A percentile compares a stretch with the other conserved stretches of the same genome.
Evolutionary conservation across 2,113 vertebrate genomes (phyloP).

Genomic region (Apus apus): DNA sequence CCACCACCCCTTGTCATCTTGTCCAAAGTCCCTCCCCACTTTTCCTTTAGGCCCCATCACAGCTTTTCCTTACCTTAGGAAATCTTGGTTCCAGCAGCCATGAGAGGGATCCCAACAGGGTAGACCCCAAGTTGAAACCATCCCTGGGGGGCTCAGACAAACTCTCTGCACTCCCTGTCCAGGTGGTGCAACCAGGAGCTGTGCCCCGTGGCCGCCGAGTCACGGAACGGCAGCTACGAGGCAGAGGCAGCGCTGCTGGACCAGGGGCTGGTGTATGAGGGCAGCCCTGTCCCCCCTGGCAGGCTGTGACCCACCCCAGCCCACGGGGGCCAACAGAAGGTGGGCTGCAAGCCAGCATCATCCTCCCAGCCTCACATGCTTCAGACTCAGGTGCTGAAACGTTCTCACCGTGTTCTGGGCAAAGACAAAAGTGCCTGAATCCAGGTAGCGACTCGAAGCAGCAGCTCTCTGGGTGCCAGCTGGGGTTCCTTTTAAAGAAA

Average conservation of each 20-base stretch:
- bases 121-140: not conserved
- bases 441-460: not conserved
- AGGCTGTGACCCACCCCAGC: not conserved
- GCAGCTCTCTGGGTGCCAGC: not conserved
- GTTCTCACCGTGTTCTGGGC: not conserved
- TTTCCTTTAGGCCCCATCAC: too few species aligned
- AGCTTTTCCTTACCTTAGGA: not conserved
- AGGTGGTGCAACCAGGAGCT: constrained; percentile 87
- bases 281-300: not conserved
- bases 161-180: not conserved
- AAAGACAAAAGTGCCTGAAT: not conserved
- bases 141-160: rapidly evolving
- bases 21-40: too few species aligned
- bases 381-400: rapidly evolving
- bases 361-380: not conserved
- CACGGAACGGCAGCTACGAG: constrained; percentile 67
- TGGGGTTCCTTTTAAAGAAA: not conserved
- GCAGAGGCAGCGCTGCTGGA: constrained; percentile 35
- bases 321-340: not conserved
- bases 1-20: too few species aligned
- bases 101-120: rapidly evolving
- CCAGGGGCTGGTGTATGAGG: constrained; percentile 73
- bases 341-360: not conserved
- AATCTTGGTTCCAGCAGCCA: rapidly evolving
- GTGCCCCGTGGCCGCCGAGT: constrained; percentile 72